Percentiles rank a stretch among this genome's conserved stretches.
phyloP scores from a whole-genome alignment of 2,113 vertebrate genomes.

The Paracanthobrama guichenoti region DNA sequence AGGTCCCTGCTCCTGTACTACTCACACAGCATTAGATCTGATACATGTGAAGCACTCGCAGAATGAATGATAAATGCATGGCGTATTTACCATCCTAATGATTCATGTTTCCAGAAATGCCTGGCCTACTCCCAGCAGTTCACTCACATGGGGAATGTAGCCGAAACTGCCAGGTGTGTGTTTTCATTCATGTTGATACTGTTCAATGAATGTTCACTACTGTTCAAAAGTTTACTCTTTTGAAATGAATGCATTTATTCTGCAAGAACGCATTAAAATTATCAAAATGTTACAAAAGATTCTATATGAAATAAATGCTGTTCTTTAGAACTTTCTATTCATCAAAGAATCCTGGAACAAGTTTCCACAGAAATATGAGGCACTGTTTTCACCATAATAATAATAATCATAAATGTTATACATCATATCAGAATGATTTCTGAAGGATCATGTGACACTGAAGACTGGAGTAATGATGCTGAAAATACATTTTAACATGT shows the following conservation, averaged over 20 bases:
- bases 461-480: too few relatives aligned
- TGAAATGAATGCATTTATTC: background rate
- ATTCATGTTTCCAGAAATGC: constrained; percentile 79
- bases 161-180: constrained; percentile 84
- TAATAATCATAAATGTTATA: background rate
- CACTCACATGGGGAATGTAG: constrained; percentile 80
- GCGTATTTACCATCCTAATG: background rate
- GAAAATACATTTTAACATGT: background rate
- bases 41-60: background rate
- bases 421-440: background rate
- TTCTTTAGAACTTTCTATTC: background rate
- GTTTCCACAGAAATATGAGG: too few relatives aligned
- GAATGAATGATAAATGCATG: background rate
- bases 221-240: background rate
- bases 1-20: constrained; percentile 68
- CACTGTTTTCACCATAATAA: too few relatives aligned
- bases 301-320: background rate
- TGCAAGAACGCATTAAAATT: background rate
- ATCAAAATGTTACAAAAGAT: background rate
- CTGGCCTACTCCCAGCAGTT: constrained; percentile 82
- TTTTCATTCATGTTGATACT: background rate
- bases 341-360: background rate
- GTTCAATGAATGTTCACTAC: background rate
- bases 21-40: background rate
- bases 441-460: background rate